phyloP scores from a whole-genome alignment of 35 echinoderm and acorn worm genomes.

The Ophiothrix spiculata region DNA sequence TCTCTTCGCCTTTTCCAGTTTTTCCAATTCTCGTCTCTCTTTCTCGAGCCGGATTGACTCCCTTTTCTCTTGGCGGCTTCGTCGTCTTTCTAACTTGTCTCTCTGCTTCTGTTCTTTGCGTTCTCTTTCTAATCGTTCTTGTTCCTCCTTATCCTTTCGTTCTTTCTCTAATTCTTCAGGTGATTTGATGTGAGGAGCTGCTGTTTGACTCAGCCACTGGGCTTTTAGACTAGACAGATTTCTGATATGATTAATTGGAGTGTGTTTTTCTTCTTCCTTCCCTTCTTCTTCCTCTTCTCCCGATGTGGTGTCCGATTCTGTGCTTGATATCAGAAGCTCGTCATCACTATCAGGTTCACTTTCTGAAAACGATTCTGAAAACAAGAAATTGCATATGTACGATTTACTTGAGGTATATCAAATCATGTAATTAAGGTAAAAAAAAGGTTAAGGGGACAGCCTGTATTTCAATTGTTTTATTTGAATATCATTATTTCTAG shows the following conservation, averaged over 20 bases:
- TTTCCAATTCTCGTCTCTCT: slow-evolving; percentile 14
- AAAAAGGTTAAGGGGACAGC: too few relatives aligned
- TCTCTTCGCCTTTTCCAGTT: slow-evolving; percentile 8
- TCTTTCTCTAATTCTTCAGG: slow-evolving; percentile 40
- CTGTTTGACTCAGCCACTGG: slow-evolving; percentile 68
- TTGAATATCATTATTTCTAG: too few relatives aligned
- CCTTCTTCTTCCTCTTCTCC: slow-evolving; percentile 42
- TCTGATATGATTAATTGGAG: slow-evolving; percentile 46
- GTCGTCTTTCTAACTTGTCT: slow-evolving; percentile 5
- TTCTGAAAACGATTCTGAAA: slow-evolving; percentile 14
- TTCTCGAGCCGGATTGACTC: neutral
- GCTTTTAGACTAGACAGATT: slow-evolving; percentile 53
- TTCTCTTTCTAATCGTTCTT: neutral
- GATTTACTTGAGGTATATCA: too few relatives aligned
- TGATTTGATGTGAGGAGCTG: slow-evolving; percentile 47
- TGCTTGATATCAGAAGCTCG: slow-evolving; percentile 22
- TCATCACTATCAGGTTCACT: slow-evolving; percentile 31
- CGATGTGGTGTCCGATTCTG: slow-evolving; percentile 32
- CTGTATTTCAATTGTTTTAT: too few relatives aligned
- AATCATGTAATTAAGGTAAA: too few relatives aligned
- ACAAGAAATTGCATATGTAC: neutral
- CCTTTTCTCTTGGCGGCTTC: neutral
- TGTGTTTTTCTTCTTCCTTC: slow-evolving; percentile 41
- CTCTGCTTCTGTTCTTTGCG: slow-evolving; percentile 15
- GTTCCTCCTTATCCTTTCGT: slow-evolving; percentile 21